Conservation (phyloP, 2,888 invertebrate genomes). For the Notocelia uddmanniana region DNA sequence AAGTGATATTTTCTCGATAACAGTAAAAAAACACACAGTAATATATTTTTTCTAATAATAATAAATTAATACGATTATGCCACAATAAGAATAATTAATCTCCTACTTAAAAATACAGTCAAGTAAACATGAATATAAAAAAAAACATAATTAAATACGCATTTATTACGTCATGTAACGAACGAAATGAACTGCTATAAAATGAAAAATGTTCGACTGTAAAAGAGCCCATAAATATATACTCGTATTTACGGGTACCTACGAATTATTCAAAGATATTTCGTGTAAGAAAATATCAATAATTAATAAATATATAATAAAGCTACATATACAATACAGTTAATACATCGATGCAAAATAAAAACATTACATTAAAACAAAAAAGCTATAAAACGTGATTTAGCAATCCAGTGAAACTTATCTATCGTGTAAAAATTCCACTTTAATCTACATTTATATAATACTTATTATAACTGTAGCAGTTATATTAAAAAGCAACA, state of each 20-base stretch:
- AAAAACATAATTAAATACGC: background rate
- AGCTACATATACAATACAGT: slow-evolving; percentile 4
- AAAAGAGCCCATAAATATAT: slow-evolving; percentile 11
- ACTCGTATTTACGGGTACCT: background rate
- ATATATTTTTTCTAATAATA: background rate
- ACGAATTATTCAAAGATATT: background rate
- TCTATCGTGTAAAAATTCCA: slow-evolving; percentile 19
- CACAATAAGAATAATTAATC: background rate
- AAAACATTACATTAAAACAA: slow-evolving; percentile 35
- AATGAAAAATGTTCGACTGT: background rate
- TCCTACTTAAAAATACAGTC: background rate
- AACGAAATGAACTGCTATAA: background rate
- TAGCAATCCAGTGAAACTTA: slow-evolving; percentile 15
- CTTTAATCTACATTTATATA: slow-evolving; percentile 25
- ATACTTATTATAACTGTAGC: slow-evolving; percentile 39
- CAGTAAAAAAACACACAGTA: background rate
- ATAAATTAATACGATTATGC: background rate
- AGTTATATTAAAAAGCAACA: slow-evolving; percentile 40
- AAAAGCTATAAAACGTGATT: slow-evolving; percentile 34
- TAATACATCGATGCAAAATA: slow-evolving; percentile 46
- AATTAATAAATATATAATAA: background rate
- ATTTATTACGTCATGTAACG: background rate
- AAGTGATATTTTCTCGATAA: background rate
- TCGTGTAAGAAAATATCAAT: background rate
- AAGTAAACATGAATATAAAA: background rate